phyloP scores from a whole-genome alignment of 2,797 vertebrate species.

The Yasuhikotakia modesta region DNA sequence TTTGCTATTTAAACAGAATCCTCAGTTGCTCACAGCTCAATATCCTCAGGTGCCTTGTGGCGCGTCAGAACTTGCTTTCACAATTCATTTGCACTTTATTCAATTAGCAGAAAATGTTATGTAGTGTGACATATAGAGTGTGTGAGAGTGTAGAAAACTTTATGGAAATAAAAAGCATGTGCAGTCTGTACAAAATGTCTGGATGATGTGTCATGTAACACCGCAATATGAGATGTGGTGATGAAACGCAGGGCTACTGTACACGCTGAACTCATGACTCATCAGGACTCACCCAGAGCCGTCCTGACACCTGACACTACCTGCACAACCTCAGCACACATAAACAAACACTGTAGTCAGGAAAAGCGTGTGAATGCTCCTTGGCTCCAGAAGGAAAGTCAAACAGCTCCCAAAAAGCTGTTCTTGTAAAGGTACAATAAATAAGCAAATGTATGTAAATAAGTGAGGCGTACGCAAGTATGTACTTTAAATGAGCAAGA shows the following conservation, averaged over 20 bases:
- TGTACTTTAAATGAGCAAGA: background rate
- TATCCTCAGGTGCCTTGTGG: conserved; percentile 1
- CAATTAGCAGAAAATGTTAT: background rate
- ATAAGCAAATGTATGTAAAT: background rate
- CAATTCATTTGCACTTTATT: conserved; percentile 6
- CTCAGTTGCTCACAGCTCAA: background rate
- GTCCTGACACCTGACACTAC: background rate
- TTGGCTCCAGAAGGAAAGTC: too few relatives aligned
- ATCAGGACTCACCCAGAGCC: background rate
- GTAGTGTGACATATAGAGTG: background rate
- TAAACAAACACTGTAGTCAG: background rate
- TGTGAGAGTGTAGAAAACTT: background rate
- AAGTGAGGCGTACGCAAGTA: background rate
- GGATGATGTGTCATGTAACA: background rate
- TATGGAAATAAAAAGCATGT: background rate
- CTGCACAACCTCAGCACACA: background rate
- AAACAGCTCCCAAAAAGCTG: too few relatives aligned
- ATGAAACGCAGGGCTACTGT: background rate
- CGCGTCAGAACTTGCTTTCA: conserved; percentile 1
- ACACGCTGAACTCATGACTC: background rate
- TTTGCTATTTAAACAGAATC: background rate
- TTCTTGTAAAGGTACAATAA: background rate
- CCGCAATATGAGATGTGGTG: background rate
- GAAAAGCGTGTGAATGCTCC: background rate
- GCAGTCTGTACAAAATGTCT: background rate